phyloP scores from a whole-genome alignment of 2,113 vertebrate species.

The Bathybates hornii region DNA sequence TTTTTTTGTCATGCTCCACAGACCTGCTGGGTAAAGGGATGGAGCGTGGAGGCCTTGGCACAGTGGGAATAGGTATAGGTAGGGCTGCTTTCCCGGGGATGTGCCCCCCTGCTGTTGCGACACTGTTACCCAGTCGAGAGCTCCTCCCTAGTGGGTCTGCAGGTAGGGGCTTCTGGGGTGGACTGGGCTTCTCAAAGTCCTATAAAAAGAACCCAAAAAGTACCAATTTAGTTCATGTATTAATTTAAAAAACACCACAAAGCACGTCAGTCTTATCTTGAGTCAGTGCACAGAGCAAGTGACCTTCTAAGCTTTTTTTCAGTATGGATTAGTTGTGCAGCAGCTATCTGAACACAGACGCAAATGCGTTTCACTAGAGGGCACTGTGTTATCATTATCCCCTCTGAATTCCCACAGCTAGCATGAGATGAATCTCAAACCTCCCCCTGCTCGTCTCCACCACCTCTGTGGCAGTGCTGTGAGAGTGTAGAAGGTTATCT shows the following conservation, averaged over 20 bases:
- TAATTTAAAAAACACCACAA: neutral
- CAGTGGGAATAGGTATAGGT: constrained; percentile 33
- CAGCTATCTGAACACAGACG: neutral
- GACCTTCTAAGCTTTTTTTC: neutral
- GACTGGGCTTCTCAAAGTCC: constrained; percentile 79
- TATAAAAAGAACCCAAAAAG: constrained; percentile 15
- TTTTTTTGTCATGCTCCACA: neutral
- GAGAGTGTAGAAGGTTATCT: constrained; percentile 46
- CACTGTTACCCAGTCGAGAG: constrained; percentile 1
- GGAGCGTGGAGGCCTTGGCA: constrained; percentile 48
- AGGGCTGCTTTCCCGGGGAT: constrained; percentile 6
- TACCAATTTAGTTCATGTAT: neutral
- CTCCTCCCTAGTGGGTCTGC: constrained; percentile 79
- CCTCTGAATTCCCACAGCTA: neutral
- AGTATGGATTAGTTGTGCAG: neutral
- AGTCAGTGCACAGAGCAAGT: neutral
- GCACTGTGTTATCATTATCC: constrained; percentile 49
- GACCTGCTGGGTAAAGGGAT: constrained; percentile 77
- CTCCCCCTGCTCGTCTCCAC: neutral
- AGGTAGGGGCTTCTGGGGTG: constrained; percentile 87
- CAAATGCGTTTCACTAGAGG: constrained; percentile 46
- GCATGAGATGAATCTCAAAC: constrained; percentile 2
- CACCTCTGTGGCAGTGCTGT: constrained; percentile 1
- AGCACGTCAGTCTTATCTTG: neutral
- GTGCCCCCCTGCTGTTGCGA: constrained; percentile 8